phyloP scores from a whole-genome alignment of 2,797 vertebrate genomes.

The Taeniopygia guttata region DNA sequence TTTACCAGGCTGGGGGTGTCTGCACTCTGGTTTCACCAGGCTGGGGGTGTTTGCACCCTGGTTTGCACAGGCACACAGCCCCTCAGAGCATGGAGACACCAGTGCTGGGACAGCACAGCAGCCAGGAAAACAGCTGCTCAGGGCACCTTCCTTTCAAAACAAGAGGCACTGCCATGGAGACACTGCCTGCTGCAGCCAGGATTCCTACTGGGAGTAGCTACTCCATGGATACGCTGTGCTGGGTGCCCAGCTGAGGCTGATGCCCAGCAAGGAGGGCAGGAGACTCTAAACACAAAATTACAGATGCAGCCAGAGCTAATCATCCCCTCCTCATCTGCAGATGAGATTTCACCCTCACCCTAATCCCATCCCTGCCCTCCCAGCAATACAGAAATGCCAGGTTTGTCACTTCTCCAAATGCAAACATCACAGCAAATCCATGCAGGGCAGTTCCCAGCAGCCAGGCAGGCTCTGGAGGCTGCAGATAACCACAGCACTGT shows the following conservation, averaged over 20 bases:
- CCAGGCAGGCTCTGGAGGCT: not conserved
- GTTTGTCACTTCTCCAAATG: not conserved
- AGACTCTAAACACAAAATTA: not conserved
- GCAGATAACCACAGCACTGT: not conserved
- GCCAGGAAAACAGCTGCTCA: not conserved
- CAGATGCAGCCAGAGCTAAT: not conserved
- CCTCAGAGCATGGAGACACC: not conserved
- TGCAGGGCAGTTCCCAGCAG: not conserved
- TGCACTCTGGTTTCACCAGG: fast-evolving
- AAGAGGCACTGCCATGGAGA: not conserved
- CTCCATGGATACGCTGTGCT: fast-evolving
- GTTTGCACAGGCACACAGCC: not conserved
- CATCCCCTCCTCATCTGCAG: not conserved
- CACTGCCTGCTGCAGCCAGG: not conserved
- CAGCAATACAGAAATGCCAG: not conserved
- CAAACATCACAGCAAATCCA: not conserved
- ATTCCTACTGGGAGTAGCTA: fast-evolving
- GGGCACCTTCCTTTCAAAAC: not conserved
- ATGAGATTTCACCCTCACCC: not conserved
- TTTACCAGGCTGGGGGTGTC: not conserved
- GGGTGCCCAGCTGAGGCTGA: not conserved
- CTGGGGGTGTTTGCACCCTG: not conserved
- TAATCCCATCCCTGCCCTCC: not conserved
- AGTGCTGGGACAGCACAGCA: not conserved
- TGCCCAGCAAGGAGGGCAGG: not conserved